Percentiles rank a stretch among this genome's conserved stretches.
phyloP scores from a whole-genome alignment of 2,113 vertebrate species.

The Oreochromis aureus region DNA sequence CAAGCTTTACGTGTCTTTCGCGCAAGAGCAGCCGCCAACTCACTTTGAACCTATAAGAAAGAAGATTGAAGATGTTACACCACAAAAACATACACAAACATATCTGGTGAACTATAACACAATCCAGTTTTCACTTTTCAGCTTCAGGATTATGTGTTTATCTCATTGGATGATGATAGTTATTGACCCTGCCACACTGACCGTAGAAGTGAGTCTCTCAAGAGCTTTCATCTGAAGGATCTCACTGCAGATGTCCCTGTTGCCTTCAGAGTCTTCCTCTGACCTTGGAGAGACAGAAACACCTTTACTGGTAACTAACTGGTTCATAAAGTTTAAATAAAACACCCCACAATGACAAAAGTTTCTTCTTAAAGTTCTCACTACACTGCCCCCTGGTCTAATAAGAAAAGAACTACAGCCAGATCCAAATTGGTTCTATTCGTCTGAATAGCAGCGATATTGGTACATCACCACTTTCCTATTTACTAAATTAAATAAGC shows the following conservation, averaged over 20 bases:
- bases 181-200: slow-evolving; percentile 22
- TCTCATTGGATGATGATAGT: not conserved
- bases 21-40: slow-evolving; percentile 90
- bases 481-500: not conserved
- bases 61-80: not conserved
- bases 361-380: not conserved
- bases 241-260: slow-evolving; percentile 84
- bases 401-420: slow-evolving; percentile 1
- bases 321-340: not conserved
- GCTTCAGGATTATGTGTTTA: not conserved
- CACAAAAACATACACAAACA: not conserved
- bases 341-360: not conserved
- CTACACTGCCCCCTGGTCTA: slow-evolving; percentile 47
- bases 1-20: slow-evolving; percentile 92
- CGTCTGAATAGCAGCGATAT: not conserved
- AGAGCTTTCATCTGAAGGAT: slow-evolving; percentile 85
- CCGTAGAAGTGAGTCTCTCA: slow-evolving; percentile 89
- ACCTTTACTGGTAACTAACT: not conserved
- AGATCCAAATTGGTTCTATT: not conserved
- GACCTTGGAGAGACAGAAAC: slow-evolving; percentile 65
- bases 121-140: not conserved
- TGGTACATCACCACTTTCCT: not conserved
- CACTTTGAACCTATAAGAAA: slow-evolving; percentile 84
- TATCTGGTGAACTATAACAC: not conserved
- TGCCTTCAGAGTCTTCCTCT: slow-evolving; percentile 84